Evolutionary conservation across 1,140 invertebrate species (phyloP).

Genomic region (Grapholita molesta): DNA sequence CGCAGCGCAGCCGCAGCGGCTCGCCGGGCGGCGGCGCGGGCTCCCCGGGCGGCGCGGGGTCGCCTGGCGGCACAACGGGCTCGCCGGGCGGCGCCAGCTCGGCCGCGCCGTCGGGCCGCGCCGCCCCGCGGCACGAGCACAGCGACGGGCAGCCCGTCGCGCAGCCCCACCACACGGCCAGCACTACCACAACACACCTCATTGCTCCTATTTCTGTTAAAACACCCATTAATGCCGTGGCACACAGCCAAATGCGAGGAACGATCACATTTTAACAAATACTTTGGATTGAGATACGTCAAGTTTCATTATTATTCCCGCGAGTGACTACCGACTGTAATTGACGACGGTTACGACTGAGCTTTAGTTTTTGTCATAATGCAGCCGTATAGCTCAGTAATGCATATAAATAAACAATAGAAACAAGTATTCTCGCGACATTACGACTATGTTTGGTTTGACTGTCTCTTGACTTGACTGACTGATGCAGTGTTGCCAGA

Average conservation of each 20-base stretch:
- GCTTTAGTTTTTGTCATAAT: neutral
- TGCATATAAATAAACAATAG: constrained; percentile 17
- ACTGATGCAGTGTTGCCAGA: no score
- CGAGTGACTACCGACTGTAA: neutral
- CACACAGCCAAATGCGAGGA: constrained; percentile 66
- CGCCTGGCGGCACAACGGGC: constrained; percentile 45
- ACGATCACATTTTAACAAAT: constrained; percentile 70
- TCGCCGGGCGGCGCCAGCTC: constrained; percentile 19
- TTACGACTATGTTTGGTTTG: constrained; percentile 3
- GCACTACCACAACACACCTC: constrained; percentile 45
- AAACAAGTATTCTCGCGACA: neutral
- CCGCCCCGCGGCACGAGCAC: constrained; percentile 58
- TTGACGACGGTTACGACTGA: neutral
- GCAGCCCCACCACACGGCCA: constrained; percentile 42
- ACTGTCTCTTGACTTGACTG: neutral
- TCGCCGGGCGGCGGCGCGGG: constrained; percentile 51
- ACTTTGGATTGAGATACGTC: constrained; percentile 48
- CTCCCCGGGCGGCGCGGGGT: constrained; percentile 25
- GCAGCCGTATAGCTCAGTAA: neutral
- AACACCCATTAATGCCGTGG: constrained; percentile 56
- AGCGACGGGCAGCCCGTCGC: constrained; percentile 61
- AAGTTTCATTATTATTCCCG: constrained; percentile 18
- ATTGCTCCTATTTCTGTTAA: constrained; percentile 56
- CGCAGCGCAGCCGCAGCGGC: constrained; percentile 61
- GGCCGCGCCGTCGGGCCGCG: constrained; percentile 45